Conservation (phyloP, 2,888 invertebrate species). For the Apamea crenata region DNA sequence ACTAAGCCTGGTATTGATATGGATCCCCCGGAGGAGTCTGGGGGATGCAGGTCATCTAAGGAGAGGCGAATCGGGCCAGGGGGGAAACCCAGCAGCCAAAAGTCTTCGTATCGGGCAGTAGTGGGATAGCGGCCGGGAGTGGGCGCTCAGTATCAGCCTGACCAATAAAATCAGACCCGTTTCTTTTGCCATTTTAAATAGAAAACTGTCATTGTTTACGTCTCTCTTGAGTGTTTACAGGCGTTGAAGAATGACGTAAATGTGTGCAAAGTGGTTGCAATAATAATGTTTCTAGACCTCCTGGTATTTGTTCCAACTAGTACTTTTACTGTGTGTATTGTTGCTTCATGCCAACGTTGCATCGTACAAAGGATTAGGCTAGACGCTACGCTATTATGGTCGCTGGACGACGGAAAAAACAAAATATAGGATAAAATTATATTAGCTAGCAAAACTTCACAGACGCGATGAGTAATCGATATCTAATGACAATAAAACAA, state of each 20-base stretch:
- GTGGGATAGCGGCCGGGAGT: slow-evolving; percentile 98
- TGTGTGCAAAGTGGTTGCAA: background rate
- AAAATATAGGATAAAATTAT: background rate
- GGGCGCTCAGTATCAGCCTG: slow-evolving; percentile 96
- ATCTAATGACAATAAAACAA: background rate
- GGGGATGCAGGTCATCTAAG: slow-evolving; percentile 90
- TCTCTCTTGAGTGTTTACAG: background rate
- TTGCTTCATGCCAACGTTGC: background rate
- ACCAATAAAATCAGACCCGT: slow-evolving; percentile 87
- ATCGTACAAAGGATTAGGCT: background rate
- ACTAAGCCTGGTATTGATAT: slow-evolving; percentile 99
- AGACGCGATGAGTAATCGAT: background rate
- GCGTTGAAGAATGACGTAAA: background rate
- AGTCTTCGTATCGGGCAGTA: slow-evolving; percentile 99
- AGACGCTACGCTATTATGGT: background rate
- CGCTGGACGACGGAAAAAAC: background rate
- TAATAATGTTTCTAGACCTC: background rate
- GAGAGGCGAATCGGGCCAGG: slow-evolving; percentile 99
- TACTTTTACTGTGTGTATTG: background rate
- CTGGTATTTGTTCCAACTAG: background rate
- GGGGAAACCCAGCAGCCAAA: slow-evolving; percentile 99
- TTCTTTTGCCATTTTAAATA: slow-evolving; percentile 76
- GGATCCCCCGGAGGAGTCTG: slow-evolving; percentile 96
- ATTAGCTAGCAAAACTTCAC: background rate
- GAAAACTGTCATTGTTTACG: background rate